Conservation (phyloP, 1,140 invertebrate species). For the Ectropis grisescens region DNA sequence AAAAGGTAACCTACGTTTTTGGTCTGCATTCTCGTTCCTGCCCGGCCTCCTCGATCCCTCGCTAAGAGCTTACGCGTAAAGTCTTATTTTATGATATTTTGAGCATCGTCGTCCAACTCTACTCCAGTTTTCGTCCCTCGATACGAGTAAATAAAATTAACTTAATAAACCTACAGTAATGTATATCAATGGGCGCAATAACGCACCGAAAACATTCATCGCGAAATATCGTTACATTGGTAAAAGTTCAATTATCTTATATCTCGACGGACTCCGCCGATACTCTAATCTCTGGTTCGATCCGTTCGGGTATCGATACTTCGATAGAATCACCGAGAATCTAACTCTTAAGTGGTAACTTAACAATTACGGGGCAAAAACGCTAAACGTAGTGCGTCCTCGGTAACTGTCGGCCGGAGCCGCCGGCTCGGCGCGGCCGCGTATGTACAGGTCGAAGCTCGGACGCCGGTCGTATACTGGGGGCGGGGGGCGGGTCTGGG, state of each 20-base stretch:
- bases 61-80: constrained; percentile 28
- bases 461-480: constrained; percentile 48
- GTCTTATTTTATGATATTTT: constrained; percentile 43
- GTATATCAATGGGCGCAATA: constrained; percentile 54
- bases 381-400: constrained; percentile 51
- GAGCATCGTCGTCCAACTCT: constrained; percentile 39
- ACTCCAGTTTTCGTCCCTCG: constrained; percentile 55
- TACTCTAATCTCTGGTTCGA: constrained; percentile 59
- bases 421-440: constrained; percentile 9
- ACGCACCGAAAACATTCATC: constrained; percentile 61
- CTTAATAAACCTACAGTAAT: constrained; percentile 58
- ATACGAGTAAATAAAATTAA: constrained; percentile 66
- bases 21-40: constrained; percentile 48
- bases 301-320: constrained; percentile 36
- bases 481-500: constrained; percentile 7
- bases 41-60: constrained; percentile 12
- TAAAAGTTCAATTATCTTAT: constrained; percentile 60
- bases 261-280: constrained; percentile 63
- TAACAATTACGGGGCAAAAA: constrained; percentile 64
- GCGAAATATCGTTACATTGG: constrained; percentile 64
- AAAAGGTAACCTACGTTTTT: constrained; percentile 68
- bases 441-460: constrained; percentile 62
- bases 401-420: constrained; percentile 60
- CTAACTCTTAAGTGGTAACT: constrained; percentile 67
- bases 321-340: constrained; percentile 49